Evolutionary conservation across 2,888 invertebrate genomes (phyloP).

Genomic region (Drosophila anomalipes): DNA sequence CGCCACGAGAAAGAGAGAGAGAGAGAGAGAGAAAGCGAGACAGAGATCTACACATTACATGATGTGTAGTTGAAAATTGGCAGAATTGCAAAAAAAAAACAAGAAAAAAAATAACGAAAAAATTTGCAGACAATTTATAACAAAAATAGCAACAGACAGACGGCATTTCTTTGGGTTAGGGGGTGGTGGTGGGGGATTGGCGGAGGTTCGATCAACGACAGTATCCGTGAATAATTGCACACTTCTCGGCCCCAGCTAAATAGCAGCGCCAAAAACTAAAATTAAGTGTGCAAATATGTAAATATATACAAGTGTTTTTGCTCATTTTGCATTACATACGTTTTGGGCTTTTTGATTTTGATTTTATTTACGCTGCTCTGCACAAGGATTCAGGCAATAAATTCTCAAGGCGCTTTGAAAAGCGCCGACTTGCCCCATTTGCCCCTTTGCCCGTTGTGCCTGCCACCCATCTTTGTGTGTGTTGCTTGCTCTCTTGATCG

Average conservation of each 20-base stretch:
- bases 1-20: conserved; percentile 10
- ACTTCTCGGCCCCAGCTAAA: conserved; percentile 51
- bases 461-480: conserved; percentile 5
- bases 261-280: conserved; percentile 37
- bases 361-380: conserved; percentile 30
- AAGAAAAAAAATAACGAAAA: conserved; percentile 10
- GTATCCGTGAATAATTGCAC: conserved; percentile 70
- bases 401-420: conserved; percentile 68
- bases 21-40: not conserved
- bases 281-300: conserved; percentile 45
- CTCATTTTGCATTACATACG: conserved; percentile 28
- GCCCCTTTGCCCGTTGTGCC: not conserved
- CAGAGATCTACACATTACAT: conserved; percentile 61
- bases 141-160: conserved; percentile 55
- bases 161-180: conserved; percentile 16
- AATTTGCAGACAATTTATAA: conserved; percentile 72
- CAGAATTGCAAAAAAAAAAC: conserved; percentile 45
- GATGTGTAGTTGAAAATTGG: conserved; percentile 77
- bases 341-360: conserved; percentile 24
- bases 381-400: conserved; percentile 73
- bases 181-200: not conserved
- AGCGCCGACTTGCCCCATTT: conserved; percentile 35
- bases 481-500: conserved; percentile 67
- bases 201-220: conserved; percentile 49
- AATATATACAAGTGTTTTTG: conserved; percentile 32